Percentiles rank a stretch among this genome's conserved stretches.
Evolutionary conservation across 1,140 invertebrate species (phyloP).

Genomic region (Trissolcus basalis): DNA sequence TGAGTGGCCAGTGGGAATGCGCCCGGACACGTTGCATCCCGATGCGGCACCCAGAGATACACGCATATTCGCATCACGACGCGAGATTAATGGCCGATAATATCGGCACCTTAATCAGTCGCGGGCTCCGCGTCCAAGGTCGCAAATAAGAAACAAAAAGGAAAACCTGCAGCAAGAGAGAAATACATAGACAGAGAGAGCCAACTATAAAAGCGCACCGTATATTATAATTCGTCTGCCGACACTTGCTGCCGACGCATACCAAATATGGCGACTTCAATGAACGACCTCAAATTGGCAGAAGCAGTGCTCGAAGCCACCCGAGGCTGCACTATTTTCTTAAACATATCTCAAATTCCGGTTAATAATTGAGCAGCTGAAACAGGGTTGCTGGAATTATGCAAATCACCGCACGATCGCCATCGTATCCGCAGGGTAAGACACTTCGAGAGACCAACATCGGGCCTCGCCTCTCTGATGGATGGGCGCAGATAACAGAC

Average conservation of each 20-base stretch:
- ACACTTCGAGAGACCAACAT: constrained; percentile 62
- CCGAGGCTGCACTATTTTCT: constrained; percentile 71
- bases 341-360: constrained; percentile 75
- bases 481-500: constrained; percentile 48
- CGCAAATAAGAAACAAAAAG: constrained; percentile 8
- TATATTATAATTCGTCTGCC: constrained; percentile 49
- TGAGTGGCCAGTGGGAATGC: constrained; percentile 67
- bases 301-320: constrained; percentile 60
- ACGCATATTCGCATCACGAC: constrained; percentile 60
- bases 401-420: constrained; percentile 73
- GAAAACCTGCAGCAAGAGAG: constrained; percentile 10
- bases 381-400: constrained; percentile 74
- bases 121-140: constrained; percentile 8
- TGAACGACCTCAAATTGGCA: constrained; percentile 60
- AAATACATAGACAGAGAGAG: background rate
- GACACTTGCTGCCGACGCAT: constrained; percentile 47
- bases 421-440: constrained; percentile 71
- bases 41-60: constrained; percentile 56
- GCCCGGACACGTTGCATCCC: constrained; percentile 65
- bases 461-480: constrained; percentile 33
- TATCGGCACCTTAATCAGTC: constrained; percentile 51
- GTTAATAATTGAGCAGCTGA: constrained; percentile 75
- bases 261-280: constrained; percentile 49
- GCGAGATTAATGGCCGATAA: constrained; percentile 67
- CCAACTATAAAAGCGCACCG: constrained; percentile 21